Conservation (phyloP, 2,797 vertebrate genomes). For the Cossypha dichroa region DNA sequence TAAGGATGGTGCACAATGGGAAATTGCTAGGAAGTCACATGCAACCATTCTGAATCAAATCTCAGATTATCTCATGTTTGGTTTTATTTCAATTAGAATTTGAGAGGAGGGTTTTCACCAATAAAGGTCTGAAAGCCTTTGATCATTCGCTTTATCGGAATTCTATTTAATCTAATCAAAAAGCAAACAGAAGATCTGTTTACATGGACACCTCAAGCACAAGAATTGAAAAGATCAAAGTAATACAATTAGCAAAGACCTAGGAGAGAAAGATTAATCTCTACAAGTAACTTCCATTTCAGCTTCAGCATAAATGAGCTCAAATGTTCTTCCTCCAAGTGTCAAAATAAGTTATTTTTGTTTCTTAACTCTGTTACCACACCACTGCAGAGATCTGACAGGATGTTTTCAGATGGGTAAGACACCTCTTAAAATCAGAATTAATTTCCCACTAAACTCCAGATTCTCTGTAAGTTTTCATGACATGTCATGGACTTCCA, state of each 20-base stretch:
- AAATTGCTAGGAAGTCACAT: constrained; percentile 41
- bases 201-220: constrained; percentile 57
- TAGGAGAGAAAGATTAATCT: constrained; percentile 40
- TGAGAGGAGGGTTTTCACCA: constrained; percentile 45
- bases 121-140: constrained; percentile 58
- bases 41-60: constrained; percentile 39
- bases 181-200: constrained; percentile 60
- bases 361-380: constrained; percentile 29
- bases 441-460: constrained; percentile 39
- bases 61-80: constrained; percentile 42
- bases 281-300: constrained; percentile 42
- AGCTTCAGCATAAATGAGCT: constrained; percentile 20
- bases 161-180: constrained; percentile 62
- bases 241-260: constrained; percentile 56
- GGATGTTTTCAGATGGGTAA: constrained; percentile 23
- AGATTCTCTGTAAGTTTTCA: constrained; percentile 10
- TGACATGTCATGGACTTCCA: constrained; percentile 16
- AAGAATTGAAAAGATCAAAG: constrained; percentile 61
- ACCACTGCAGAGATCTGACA: constrained; percentile 23
- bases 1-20: constrained; percentile 41
- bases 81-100: constrained; percentile 56
- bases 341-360: constrained; percentile 6
- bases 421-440: constrained; percentile 22
- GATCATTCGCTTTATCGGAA: constrained; percentile 21
- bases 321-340: constrained; percentile 32